Evolutionary conservation across 2,113 vertebrate species (phyloP).

Genomic region (Plecotus auritus): DNA sequence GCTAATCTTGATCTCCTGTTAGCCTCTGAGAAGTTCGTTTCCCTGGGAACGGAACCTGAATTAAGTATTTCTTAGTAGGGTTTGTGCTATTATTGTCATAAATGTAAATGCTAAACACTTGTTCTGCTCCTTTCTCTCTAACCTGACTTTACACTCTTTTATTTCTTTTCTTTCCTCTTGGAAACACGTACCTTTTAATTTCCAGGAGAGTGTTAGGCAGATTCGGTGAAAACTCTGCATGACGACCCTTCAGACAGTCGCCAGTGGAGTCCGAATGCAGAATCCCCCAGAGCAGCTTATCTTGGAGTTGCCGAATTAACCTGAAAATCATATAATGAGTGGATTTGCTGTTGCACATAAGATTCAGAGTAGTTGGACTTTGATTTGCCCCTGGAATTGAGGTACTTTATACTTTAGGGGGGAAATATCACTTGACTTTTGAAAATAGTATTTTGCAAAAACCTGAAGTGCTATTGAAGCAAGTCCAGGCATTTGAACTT

Average conservation of each 20-base stretch:
- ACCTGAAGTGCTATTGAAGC: not conserved
- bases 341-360: not conserved
- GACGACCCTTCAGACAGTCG: not conserved
- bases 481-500: not conserved
- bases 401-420: not conserved
- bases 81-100: not conserved
- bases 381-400: slow-evolving; percentile 1
- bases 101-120: not conserved
- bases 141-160: slow-evolving; percentile 9
- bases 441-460: slow-evolving; percentile 9
- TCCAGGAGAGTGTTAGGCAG: slow-evolving; percentile 15
- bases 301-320: slow-evolving; percentile 7
- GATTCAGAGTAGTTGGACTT: not conserved
- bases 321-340: slow-evolving; percentile 10
- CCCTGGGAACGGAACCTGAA: not conserved
- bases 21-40: not conserved
- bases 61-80: not conserved
- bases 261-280: not conserved
- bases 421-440: not conserved
- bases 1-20: not conserved
- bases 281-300: slow-evolving; percentile 4
- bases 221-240: slow-evolving; percentile 57
- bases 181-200: slow-evolving; percentile 55
- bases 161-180: slow-evolving; percentile 38
- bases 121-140: not conserved